These are phyloP conservation scores for Eciton burchellii DNA, from an alignment of 1,140 invertebrate species.

Conservation along the genomic window DNA sequence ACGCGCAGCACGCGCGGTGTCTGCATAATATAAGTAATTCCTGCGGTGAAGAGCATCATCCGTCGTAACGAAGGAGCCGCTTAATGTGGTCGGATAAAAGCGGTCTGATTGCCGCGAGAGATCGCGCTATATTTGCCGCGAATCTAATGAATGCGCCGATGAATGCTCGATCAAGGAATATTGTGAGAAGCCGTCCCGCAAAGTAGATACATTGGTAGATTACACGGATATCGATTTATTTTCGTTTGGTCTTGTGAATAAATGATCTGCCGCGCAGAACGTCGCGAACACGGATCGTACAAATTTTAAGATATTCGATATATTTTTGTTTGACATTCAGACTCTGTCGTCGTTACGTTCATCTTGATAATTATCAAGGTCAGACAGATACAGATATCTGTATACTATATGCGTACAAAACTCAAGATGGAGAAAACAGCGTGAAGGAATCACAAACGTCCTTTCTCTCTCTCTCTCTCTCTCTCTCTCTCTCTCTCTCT, in stretches of 20 bases:
- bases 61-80: constrained; percentile 34
- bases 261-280: constrained; percentile 17
- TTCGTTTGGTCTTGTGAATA: neutral
- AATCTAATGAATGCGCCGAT: neutral
- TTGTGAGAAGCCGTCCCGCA: constrained; percentile 3
- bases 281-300: too few relatives aligned
- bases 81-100: constrained; percentile 30
- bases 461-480: constrained; percentile 30
- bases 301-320: too few relatives aligned
- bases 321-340: constrained; percentile 63
- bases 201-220: constrained; percentile 8
- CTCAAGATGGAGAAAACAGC: neutral
- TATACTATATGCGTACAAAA: constrained; percentile 43
- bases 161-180: constrained; percentile 19
- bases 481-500: constrained; percentile 31
- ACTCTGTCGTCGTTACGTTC: constrained; percentile 21
- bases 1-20: constrained; percentile 28
- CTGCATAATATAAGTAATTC: constrained; percentile 58
- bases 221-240: constrained; percentile 3
- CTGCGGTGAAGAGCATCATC: constrained; percentile 52
- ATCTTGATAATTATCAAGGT: constrained; percentile 61
- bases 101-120: neutral
- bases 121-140: constrained; percentile 11
- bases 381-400: constrained; percentile 58
- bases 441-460: constrained; percentile 37